A percentile compares a stretch with the other conserved stretches of the same genome.
Evolutionary conservation across 2,888 invertebrate species (phyloP).

Genomic region (Pycnomerus fuliginosus): DNA sequence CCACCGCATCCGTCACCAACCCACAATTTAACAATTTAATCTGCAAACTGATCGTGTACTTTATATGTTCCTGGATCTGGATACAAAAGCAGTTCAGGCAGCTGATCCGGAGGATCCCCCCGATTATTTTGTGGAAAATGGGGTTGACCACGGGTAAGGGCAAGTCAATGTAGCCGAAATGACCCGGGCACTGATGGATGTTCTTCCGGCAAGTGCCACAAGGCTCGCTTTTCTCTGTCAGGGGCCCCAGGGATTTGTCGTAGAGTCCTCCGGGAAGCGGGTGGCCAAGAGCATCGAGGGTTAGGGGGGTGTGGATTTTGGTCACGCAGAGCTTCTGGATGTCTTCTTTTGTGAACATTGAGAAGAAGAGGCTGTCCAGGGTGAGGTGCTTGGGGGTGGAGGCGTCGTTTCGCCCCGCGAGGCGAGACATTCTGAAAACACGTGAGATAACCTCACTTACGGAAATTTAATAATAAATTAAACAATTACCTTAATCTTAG

Average conservation of each 20-base stretch:
- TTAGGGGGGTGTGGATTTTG: conserved; percentile 74
- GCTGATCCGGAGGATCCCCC: conserved; percentile 64
- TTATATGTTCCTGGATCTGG: conserved; percentile 60
- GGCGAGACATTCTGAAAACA: conserved; percentile 10
- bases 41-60: conserved; percentile 60
- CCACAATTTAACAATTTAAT: conserved; percentile 73
- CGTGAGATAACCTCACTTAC: neutral
- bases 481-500: no score
- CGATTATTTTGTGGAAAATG: conserved; percentile 75
- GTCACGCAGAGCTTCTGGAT: conserved; percentile 77
- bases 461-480: no score
- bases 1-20: conserved; percentile 69
- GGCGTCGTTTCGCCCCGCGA: conserved; percentile 12
- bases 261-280: conserved; percentile 85
- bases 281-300: conserved; percentile 82
- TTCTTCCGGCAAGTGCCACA: conserved; percentile 80
- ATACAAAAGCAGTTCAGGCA: conserved; percentile 72
- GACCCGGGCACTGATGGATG: conserved; percentile 77
- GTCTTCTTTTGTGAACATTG: conserved; percentile 74
- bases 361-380: conserved; percentile 58
- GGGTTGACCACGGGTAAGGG: conserved; percentile 90
- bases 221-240: conserved; percentile 63
- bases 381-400: conserved; percentile 27
- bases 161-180: conserved; percentile 92
- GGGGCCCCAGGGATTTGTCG: conserved; percentile 74